These are phyloP conservation scores for Porites cylindrica DNA, from an alignment of 92 coral and sea anemone genomes.

Conservation along the genomic window DNA sequence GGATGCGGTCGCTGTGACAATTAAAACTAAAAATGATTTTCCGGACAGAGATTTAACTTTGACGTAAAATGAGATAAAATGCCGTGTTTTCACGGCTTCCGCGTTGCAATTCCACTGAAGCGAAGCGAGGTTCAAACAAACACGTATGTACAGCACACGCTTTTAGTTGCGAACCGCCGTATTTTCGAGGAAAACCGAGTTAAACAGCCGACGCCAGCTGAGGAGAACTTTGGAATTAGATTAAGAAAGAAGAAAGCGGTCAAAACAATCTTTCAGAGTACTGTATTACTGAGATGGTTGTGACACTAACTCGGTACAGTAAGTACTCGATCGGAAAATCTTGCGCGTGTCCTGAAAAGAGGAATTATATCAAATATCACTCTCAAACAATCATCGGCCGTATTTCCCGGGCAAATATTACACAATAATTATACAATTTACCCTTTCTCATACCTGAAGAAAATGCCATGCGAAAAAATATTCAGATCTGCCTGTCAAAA, in stretches of 20 bases:
- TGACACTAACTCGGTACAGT: background rate
- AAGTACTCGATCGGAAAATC: background rate
- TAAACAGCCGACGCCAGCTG: slow-evolving; percentile 19
- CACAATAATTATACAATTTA: background rate
- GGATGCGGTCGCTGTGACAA: background rate
- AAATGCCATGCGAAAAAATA: background rate
- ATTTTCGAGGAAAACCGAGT: background rate
- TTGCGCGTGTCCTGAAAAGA: slow-evolving; percentile 6
- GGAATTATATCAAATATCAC: slow-evolving; percentile 6
- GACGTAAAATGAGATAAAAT: background rate
- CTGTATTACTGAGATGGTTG: no score
- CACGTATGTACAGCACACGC: background rate
- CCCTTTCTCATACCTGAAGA: slow-evolving; percentile 9
- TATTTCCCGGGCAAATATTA: slow-evolving; percentile 14
- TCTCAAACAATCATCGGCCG: background rate
- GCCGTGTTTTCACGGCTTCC: background rate
- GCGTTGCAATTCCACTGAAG: background rate
- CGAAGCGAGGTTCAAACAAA: background rate
- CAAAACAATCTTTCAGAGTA: background rate
- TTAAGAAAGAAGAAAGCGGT: background rate
- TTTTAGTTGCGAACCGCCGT: background rate
- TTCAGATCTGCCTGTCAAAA: background rate
- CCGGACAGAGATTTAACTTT: background rate
- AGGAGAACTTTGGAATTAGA: background rate
- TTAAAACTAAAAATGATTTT: background rate